Base-by-base conservation (phyloP, 2,113 vertebrate genomes). In the Nestor notabilis region DNA sequence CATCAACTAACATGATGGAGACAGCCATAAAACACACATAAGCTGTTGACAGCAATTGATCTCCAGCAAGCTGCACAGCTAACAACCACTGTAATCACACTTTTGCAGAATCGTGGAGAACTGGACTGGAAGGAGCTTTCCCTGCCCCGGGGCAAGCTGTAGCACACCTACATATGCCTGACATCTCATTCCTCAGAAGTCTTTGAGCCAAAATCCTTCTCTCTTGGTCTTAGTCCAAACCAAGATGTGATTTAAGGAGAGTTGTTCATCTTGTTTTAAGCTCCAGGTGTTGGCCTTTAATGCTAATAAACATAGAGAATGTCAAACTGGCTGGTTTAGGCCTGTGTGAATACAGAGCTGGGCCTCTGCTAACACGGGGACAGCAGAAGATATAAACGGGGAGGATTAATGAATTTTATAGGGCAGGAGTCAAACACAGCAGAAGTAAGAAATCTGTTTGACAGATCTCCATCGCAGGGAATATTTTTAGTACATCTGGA, bases 361-460 rank as follows among this genome's bases (percentile, higher is more conserved):
- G 69, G 55, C 27, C 29, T 81, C 44, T 4, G 2, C 46, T 64
- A 58, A 68, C 0, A 0, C 0, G 0, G 47, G 24, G 47, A 63
- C 8, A 81, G 39, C 11, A 23, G 55, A 71, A 74, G 50, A 87
- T 3, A 72, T 0, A 37, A 84, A 71, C 43, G 71, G 49, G 50
- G 7, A 76, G 58, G 24, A 92, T 27, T n/a, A 37, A 53, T 47
- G 21, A 41, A 31, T 80, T 39, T 58, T 83, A 83, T 53, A 75
- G 17, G 64, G 28, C 37, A 64, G 43, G 20, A 95, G 27, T 68
- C 61, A 90, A 78, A 70, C 0, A 0, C 0, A 80, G 10, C 24
- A 83, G 58, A 88, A 95, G 80, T 46, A 21, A 83, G 50, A 76
- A 90, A 50, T 43, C 39, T 39, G 18, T 25, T 75, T 17, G 27